These are phyloP conservation scores for Erebia epiphron DNA, from an alignment of 2,888 invertebrate species.

Conservation along the genomic window DNA sequence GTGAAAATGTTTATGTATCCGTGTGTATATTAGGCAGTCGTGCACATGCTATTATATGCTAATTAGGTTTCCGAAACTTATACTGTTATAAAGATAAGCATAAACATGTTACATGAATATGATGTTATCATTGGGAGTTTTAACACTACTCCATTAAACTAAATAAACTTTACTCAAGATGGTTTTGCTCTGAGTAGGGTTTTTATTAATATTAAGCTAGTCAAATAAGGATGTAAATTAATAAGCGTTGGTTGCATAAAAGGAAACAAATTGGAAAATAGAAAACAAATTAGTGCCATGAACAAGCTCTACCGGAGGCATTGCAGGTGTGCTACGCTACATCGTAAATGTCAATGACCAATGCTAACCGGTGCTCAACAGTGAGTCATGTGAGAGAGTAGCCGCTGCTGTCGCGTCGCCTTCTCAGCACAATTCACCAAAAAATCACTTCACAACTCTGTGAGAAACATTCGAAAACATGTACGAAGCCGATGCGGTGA, in stretches of 20 bases:
- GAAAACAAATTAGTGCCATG: not conserved
- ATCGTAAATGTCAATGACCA: conserved; percentile 57
- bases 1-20: conserved; percentile 39
- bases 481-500: conserved; percentile 74
- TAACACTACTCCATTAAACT: not conserved
- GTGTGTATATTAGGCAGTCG: conserved; percentile 51
- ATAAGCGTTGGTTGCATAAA: conserved; percentile 6
- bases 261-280: conserved; percentile 2
- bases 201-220: not conserved
- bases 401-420: conserved; percentile 59
- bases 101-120: not conserved
- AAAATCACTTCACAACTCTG: conserved; percentile 77
- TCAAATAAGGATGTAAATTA: not conserved
- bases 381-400: conserved; percentile 62
- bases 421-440: conserved; percentile 68
- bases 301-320: conserved; percentile 19
- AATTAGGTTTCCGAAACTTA: conserved; percentile 64
- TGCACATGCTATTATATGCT: conserved; percentile 68
- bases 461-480: conserved; percentile 67
- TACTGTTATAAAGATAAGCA: conserved; percentile 41
- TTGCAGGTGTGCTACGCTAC: conserved; percentile 47
- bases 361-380: conserved; percentile 54
- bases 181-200: not conserved
- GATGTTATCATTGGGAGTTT: not conserved
- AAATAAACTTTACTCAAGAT: not conserved